These are phyloP conservation scores for Drosophila histrio DNA, from an alignment of 2,888 invertebrate genomes.

Conservation along the genomic window DNA sequence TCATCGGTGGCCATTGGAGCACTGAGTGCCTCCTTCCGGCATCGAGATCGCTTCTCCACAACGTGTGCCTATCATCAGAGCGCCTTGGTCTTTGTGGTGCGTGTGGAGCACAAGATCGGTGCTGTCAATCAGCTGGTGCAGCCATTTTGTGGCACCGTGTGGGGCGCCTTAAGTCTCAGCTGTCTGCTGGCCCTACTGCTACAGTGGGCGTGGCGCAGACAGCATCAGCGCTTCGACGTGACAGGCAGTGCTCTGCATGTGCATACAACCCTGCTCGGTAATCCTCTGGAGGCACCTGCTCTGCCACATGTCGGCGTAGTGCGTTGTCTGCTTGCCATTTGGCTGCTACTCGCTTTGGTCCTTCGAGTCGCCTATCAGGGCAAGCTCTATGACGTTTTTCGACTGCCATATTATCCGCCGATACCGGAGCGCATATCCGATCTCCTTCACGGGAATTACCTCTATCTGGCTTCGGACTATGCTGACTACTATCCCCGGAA, in stretches of 20 bases:
- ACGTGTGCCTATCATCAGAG: constrained; percentile 72
- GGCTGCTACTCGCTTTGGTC: constrained; percentile 76
- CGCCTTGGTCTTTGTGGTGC: constrained; percentile 70
- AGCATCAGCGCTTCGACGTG: constrained; percentile 41
- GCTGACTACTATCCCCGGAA: constrained; percentile 63
- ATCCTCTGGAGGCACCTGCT: constrained; percentile 47
- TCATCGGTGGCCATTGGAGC: constrained; percentile 73
- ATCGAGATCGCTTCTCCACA: constrained; percentile 50
- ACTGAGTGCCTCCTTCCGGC: constrained; percentile 60
- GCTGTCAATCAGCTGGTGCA: constrained; percentile 63
- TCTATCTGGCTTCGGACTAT: constrained; percentile 31
- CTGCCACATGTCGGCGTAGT: constrained; percentile 47
- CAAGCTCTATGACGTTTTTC: constrained; percentile 77
- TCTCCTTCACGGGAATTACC: constrained; percentile 54
- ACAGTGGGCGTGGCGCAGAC: constrained; percentile 23
- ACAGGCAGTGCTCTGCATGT: constrained; percentile 55
- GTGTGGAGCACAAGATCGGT: constrained; percentile 54
- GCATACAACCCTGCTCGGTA: constrained; percentile 69
- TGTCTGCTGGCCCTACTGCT: constrained; percentile 32
- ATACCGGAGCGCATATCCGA: constrained; percentile 62
- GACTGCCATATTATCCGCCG: constrained; percentile 54
- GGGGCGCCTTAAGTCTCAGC: constrained; percentile 54
- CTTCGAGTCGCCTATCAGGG: constrained; percentile 82
- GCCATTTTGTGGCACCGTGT: constrained; percentile 64
- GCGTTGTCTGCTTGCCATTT: constrained; percentile 42